Conservation (phyloP, 1,140 invertebrate species). For the Marisa cornuarietis region DNA sequence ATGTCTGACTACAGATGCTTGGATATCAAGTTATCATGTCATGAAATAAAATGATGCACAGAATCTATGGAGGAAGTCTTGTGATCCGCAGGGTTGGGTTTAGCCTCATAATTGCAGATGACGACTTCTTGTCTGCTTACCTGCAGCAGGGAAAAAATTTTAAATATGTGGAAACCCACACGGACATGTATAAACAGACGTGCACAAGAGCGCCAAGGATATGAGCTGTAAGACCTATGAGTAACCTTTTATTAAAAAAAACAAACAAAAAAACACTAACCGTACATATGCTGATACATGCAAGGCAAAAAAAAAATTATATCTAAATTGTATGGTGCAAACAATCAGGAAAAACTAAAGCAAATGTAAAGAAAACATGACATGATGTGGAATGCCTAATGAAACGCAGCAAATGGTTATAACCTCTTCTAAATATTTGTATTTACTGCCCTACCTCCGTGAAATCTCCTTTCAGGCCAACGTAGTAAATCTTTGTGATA, state of each 20-base stretch:
- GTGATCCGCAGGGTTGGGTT: conserved; percentile 86
- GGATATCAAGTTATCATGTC: conserved; percentile 2
- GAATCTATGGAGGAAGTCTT: conserved; percentile 76
- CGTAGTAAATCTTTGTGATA: conserved; percentile 88
- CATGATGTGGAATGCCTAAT: background rate
- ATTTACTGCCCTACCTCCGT: conserved; percentile 69
- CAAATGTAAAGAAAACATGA: background rate
- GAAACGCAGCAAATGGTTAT: background rate
- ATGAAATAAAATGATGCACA: conserved; percentile 71
- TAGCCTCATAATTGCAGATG: conserved; percentile 88
- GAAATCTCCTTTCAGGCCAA: conserved; percentile 94
- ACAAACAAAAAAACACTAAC: no score
- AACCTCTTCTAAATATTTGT: no score
- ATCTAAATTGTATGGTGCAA: background rate
- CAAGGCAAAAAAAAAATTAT: no score
- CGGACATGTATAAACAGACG: background rate
- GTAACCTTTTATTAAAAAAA: no score
- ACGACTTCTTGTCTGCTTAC: conserved; percentile 85
- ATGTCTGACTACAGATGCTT: background rate
- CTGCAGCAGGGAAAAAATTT: conserved; percentile 49
- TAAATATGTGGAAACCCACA: background rate
- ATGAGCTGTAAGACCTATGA: no score
- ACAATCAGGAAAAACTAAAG: background rate
- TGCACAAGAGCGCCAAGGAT: background rate
- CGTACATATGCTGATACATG: no score